These are phyloP conservation scores for Diaperis boleti DNA, from an alignment of 2,888 invertebrate species.

Conservation along the genomic window DNA sequence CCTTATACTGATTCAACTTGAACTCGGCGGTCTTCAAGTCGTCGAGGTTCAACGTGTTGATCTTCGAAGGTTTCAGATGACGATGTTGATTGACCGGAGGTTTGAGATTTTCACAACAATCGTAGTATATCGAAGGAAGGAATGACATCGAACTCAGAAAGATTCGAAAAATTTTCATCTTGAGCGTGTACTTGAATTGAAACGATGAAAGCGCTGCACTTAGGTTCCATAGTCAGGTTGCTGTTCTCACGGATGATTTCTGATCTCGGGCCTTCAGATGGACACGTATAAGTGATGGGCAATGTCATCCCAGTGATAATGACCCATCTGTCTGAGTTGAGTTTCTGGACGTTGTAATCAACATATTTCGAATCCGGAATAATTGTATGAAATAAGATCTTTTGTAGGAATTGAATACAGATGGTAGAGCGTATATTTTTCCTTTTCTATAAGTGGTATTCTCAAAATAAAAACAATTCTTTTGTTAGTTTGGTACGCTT, in stretches of 20 bases:
- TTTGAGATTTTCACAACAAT: not conserved
- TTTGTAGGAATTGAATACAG: conserved; percentile 1
- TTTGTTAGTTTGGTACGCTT: not conserved
- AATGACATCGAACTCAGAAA: not conserved
- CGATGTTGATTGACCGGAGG: not conserved
- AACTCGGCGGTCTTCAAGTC: not conserved
- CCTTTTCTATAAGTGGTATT: conserved; percentile 1
- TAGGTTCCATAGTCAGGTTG: not conserved
- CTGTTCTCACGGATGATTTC: not conserved
- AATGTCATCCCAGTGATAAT: not conserved
- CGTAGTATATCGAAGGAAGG: not conserved
- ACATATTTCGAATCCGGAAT: conserved; percentile 2
- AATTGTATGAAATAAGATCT: not conserved
- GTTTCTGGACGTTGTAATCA: not conserved
- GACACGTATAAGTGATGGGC: not conserved
- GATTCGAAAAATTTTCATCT: not conserved
- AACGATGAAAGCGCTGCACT: not conserved
- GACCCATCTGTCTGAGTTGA: not conserved
- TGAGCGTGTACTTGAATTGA: not conserved
- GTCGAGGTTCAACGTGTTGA: not conserved
- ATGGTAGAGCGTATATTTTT: not conserved
- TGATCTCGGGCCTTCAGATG: not conserved
- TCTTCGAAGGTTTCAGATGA: not conserved
- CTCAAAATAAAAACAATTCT: not conserved
- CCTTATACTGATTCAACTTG: not conserved